A percentile compares a stretch with the other conserved stretches of the same genome.
Conservation (phyloP, 2,113 vertebrate species). For the Todiramphus chloris region DNA sequence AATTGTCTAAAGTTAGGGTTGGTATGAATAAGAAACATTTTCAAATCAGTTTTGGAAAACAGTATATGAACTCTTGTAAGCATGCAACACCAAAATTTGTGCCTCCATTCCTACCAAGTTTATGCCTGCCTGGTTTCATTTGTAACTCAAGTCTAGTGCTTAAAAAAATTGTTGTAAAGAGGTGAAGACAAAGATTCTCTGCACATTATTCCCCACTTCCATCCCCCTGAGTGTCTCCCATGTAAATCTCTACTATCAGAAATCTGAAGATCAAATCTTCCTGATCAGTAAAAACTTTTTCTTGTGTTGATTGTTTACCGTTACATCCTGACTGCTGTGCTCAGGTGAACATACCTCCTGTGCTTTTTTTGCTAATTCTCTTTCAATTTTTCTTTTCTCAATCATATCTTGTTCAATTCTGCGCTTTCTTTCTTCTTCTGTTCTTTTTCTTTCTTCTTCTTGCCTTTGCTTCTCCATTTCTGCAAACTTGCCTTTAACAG, state of each 20-base stretch:
- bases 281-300: background rate
- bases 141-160: background rate
- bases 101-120: background rate
- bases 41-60: background rate
- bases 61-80: background rate
- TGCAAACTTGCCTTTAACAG: slow-evolving; percentile 96
- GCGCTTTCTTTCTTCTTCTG: slow-evolving; percentile 89
- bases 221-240: background rate
- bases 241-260: background rate
- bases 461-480: slow-evolving; percentile 98
- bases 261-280: background rate
- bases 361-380: slow-evolving; percentile 91
- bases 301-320: background rate
- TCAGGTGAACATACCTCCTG: slow-evolving; percentile 78
- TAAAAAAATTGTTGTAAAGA: background rate
- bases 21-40: background rate
- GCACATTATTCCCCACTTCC: background rate
- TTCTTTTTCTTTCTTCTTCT: slow-evolving; percentile 89
- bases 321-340: background rate
- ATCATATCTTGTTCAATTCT: slow-evolving; percentile 89
- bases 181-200: background rate
- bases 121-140: background rate
- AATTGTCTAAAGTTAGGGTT: background rate
- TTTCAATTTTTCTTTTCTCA: slow-evolving; percentile 95
- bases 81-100: background rate